These are phyloP conservation scores for Nephotettix cincticeps DNA, from an alignment of 1,140 invertebrate species.

Conservation along the genomic window DNA sequence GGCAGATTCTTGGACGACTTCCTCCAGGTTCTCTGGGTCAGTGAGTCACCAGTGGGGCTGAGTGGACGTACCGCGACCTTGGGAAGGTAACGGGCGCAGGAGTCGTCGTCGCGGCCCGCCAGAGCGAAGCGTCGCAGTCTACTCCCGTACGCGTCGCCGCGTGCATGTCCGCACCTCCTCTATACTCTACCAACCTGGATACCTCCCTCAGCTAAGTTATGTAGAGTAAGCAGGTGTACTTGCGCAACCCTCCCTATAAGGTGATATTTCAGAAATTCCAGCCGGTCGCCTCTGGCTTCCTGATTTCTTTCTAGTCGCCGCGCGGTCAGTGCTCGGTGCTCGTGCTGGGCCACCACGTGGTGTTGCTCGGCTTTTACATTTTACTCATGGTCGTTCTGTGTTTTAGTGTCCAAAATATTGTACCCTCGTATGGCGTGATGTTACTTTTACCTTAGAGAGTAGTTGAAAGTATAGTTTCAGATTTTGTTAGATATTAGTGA, in stretches of 20 bases:
- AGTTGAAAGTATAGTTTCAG: too few relatives aligned
- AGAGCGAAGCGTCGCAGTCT: not conserved
- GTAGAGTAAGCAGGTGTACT: slow-evolving; percentile 3
- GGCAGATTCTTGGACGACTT: too few relatives aligned
- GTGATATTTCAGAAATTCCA: not conserved
- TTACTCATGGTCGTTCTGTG: too few relatives aligned
- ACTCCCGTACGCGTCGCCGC: not conserved
- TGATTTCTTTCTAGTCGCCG: not conserved
- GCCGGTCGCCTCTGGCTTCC: not conserved
- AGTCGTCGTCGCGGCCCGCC: not conserved
- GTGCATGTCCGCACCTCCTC: not conserved
- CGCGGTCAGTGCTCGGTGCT: not conserved
- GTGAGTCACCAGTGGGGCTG: too few relatives aligned
- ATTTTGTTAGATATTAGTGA: too few relatives aligned
- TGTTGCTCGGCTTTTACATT: too few relatives aligned
- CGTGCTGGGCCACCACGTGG: too few relatives aligned
- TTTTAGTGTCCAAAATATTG: too few relatives aligned
- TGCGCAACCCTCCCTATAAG: not conserved
- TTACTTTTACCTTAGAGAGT: too few relatives aligned
- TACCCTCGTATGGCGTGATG: too few relatives aligned
- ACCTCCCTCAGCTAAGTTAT: not conserved
- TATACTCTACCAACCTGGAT: not conserved
- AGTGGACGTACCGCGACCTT: not conserved
- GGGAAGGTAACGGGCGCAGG: not conserved
- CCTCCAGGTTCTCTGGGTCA: too few relatives aligned